A percentile compares a stretch with the other conserved stretches of the same genome.
These are phyloP conservation scores for Apteryx mantelli DNA, from an alignment of 2,113 vertebrate species.

Conservation along the genomic window DNA sequence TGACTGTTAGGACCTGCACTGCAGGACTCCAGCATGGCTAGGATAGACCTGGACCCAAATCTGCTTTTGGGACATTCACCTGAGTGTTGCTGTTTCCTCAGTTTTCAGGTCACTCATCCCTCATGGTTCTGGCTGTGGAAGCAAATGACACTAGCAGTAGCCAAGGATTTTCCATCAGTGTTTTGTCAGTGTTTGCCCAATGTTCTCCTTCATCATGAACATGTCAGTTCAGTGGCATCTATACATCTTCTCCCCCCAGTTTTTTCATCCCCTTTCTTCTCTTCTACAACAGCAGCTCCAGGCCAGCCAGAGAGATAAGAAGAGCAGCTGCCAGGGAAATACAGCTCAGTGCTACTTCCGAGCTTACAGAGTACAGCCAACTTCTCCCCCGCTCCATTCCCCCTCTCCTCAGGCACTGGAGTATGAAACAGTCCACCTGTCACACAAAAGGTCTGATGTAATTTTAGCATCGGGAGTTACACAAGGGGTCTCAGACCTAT, in stretches of 20 bases:
- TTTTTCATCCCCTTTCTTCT: neutral
- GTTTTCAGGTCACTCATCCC: neutral
- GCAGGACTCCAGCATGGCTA: neutral
- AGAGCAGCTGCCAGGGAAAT: neutral
- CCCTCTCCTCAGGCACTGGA: neutral
- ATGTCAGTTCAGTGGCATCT: neutral
- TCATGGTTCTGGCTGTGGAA: neutral
- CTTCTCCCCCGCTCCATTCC: neutral
- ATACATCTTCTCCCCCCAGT: neutral
- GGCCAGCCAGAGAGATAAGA: neutral
- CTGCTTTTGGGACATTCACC: neutral
- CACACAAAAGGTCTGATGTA: constrained; percentile 62
- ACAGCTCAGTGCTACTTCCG: neutral
- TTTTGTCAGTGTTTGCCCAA: neutral
- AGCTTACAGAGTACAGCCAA: fast-evolving
- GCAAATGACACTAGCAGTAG: neutral
- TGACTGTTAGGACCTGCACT: neutral
- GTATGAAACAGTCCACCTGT: constrained; percentile 9
- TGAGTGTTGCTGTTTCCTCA: neutral
- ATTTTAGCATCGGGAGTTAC: constrained; percentile 6
- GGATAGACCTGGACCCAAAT: neutral
- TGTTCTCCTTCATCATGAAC: neutral
- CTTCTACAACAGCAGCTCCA: neutral
- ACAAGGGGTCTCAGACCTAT: constrained; percentile 55
- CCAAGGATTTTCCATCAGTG: neutral